phyloP scores from a whole-genome alignment of 2,797 vertebrate genomes.

The Glossophaga mutica region DNA sequence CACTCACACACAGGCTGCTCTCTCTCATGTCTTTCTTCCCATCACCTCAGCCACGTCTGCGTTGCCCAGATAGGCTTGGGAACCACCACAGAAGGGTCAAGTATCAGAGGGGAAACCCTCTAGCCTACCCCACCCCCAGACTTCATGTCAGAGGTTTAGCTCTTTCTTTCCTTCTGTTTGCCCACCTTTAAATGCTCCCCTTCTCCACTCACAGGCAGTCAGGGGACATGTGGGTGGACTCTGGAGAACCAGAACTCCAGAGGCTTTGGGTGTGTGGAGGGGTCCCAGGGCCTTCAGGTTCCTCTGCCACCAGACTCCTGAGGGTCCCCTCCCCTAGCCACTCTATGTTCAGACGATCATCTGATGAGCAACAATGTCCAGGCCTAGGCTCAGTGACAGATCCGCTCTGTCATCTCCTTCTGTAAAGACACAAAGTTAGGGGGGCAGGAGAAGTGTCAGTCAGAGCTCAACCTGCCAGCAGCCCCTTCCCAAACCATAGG shows the following conservation, averaged over 20 bases:
- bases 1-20: not conserved
- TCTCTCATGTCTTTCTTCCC: slow-evolving; percentile 7
- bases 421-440: slow-evolving; percentile 80
- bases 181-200: not conserved
- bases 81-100: not conserved
- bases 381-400: slow-evolving; percentile 86
- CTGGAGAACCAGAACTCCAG: slow-evolving; percentile 35
- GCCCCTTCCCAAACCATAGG: not conserved
- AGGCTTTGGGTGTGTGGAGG: not conserved
- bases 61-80: not conserved
- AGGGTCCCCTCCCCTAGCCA: not conserved
- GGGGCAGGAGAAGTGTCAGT: not conserved
- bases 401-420: slow-evolving; percentile 97
- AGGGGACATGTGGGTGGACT: not conserved
- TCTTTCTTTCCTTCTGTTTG: not conserved
- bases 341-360: not conserved
- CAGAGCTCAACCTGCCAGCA: not conserved
- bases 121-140: not conserved
- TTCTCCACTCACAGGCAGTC: not conserved
- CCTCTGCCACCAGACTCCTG: slow-evolving; percentile 17
- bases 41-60: not conserved
- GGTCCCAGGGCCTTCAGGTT: not conserved
- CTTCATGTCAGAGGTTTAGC: not conserved
- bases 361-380: slow-evolving; percentile 9
- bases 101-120: not conserved